Percentiles rank a stretch among this genome's conserved stretches.
Conservation (phyloP, 1,140 invertebrate genomes). For the Pectinophora gossypiella region DNA sequence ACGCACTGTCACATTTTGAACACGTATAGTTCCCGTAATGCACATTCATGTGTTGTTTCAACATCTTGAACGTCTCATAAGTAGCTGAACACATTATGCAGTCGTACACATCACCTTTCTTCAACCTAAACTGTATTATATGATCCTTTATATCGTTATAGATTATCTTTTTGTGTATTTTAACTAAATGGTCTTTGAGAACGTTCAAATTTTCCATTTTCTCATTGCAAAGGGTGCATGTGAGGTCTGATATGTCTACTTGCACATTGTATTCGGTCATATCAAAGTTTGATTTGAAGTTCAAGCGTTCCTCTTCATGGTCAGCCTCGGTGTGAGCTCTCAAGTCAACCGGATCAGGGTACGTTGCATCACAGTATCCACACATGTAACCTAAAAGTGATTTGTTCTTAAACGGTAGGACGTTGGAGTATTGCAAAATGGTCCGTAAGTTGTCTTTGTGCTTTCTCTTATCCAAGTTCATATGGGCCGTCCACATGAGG, state of each 20-base stretch:
- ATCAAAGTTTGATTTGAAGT: conserved; percentile 35
- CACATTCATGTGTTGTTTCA: conserved; percentile 61
- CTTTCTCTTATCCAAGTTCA: conserved; percentile 32
- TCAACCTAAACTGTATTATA: conserved; percentile 53
- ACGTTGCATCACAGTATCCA: conserved; percentile 50
- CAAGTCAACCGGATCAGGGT: conserved; percentile 38
- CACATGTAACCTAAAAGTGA: conserved; percentile 48
- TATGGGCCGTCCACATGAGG: not conserved
- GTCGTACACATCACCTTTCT: conserved; percentile 27
- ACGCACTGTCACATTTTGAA: conserved; percentile 55
- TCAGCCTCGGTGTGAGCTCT: conserved; percentile 32
- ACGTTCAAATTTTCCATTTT: conserved; percentile 37
- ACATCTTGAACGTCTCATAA: conserved; percentile 58
- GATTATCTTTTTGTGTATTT: conserved; percentile 45
- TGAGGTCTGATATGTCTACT: conserved; percentile 47
- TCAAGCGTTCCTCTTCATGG: conserved; percentile 38
- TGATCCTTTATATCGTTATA: conserved; percentile 40
- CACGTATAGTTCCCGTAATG: conserved; percentile 64
- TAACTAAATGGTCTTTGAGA: conserved; percentile 46
- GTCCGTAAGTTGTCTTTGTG: conserved; percentile 44
- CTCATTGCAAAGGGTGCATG: conserved; percentile 35
- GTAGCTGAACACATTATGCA: conserved; percentile 52
- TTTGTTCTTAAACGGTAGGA: conserved; percentile 49
- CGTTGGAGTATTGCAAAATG: conserved; percentile 44
- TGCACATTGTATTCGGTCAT: conserved; percentile 50